Percentiles rank a stretch among this genome's conserved stretches.
phyloP scores from a whole-genome alignment of 2,888 invertebrate genomes.

The Watsonalla cultraria region DNA sequence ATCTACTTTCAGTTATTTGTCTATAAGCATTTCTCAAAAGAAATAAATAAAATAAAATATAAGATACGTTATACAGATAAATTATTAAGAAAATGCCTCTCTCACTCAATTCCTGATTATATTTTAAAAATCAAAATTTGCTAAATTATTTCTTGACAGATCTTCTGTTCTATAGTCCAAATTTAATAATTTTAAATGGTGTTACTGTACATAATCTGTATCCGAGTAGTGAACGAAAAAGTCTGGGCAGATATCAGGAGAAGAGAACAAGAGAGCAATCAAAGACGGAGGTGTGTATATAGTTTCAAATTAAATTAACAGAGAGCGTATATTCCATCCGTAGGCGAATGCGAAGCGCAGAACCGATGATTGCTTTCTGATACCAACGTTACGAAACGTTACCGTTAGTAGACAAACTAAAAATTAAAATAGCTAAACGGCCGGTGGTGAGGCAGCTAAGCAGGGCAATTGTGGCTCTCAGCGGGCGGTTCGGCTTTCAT shows the following conservation, averaged over 20 bases:
- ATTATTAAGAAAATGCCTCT: too few relatives aligned
- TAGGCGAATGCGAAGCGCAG: constrained; percentile 51
- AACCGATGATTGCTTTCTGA: constrained; percentile 41
- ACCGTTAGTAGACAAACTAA: constrained; percentile 77
- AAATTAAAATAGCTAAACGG: constrained; percentile 78
- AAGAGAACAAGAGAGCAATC: constrained; percentile 44
- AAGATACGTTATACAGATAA: too few relatives aligned
- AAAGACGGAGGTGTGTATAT: constrained; percentile 32
- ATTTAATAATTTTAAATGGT: too few relatives aligned
- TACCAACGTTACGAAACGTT: constrained; percentile 61
- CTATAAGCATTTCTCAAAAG: too few relatives aligned
- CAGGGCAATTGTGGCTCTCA: constrained; percentile 75
- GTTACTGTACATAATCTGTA: not conserved
- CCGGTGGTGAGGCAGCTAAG: constrained; percentile 68
- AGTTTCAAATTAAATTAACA: constrained; percentile 39
- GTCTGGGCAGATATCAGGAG: constrained; percentile 2
- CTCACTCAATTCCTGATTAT: too few relatives aligned
- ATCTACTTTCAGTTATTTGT: too few relatives aligned
- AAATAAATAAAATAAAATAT: too few relatives aligned
- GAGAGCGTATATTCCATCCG: constrained; percentile 20
- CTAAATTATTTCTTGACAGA: too few relatives aligned
- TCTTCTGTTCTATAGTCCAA: too few relatives aligned
- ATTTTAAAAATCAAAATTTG: too few relatives aligned
- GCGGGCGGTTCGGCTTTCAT: constrained; percentile 75
- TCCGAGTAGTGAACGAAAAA: not conserved